Base-by-base conservation (phyloP, 2,888 invertebrate genomes). In the Lochmaea capreae region DNA sequence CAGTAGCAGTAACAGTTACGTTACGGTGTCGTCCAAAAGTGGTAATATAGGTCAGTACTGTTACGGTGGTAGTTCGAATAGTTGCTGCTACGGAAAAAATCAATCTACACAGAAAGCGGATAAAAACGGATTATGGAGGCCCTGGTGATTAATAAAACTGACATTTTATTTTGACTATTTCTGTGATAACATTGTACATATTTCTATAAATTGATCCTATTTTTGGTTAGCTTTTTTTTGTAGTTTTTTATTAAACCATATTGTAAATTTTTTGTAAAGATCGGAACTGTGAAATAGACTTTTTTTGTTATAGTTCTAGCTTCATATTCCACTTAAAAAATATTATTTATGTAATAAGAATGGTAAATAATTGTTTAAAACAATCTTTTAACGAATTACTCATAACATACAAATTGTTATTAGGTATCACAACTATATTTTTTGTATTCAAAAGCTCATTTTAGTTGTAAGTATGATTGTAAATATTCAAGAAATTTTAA, bases 121-220 rank as follows among this genome's bases (percentile, higher is more conserved):
- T 14, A 65, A 65, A n/a, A 58, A 54, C 43, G 57, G 63, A 26
- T 67, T 74, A 11, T 74, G 74, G 74, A 74, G 74, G 52, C 74
- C 74, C 18, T 74, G 74, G 74, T 74, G 42, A 73, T 42, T 63
- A 18, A 54, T 6, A 54, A 54, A 3, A 54, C 8, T 54, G 8
- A n/a, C 52, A 43, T 0, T 14, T 16, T 33, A 12, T 42, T 63
- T 42, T n/a, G 42, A 63, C 16, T 43, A 14, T 43, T 39, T 18
- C 42, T 18, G 42, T 39, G 63, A 39, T 43, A 33, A 33, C 33
- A 18, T 39, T 39, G 43, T 63, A 54, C 16, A 18, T 18, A 54
- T 16, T 12, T 46, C 1, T 46, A 14, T 46, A 46, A 46, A 46
- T 46, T 52, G 0, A 11, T 46, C 14, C 14, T 46, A 46, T 46